A percentile compares a stretch with the other conserved stretches of the same genome.
These are phyloP conservation scores for Phortica okadai DNA, from an alignment of 2,888 invertebrate genomes.

Conservation along the genomic window DNA sequence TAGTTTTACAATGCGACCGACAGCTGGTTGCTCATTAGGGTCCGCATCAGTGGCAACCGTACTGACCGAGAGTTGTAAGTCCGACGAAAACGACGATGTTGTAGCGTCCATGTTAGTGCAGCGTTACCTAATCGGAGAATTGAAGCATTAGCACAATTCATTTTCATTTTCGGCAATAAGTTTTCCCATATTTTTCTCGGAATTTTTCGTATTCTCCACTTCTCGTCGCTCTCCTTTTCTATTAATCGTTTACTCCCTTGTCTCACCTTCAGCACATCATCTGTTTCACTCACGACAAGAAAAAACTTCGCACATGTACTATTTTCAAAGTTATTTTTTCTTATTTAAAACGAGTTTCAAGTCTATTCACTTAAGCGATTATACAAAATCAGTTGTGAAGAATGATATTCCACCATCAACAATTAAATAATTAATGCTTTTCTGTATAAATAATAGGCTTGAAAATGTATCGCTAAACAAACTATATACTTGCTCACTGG, in stretches of 20 bases:
- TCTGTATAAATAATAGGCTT: too few species aligned
- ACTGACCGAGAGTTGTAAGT: background rate
- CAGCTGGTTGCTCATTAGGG: background rate
- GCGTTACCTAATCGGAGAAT: background rate
- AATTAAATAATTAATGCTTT: too few species aligned
- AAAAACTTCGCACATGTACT: slow-evolving; percentile 14
- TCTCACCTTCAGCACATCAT: slow-evolving; percentile 24
- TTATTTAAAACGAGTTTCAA: background rate
- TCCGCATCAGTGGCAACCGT: background rate
- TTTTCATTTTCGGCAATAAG: background rate
- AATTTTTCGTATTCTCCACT: background rate
- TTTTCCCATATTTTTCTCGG: too few species aligned
- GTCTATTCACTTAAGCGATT: background rate
- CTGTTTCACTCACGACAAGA: slow-evolving; percentile 11
- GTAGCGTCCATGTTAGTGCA: background rate
- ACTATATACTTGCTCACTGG: too few species aligned
- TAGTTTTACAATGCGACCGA: slow-evolving; percentile 56
- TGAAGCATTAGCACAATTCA: background rate
- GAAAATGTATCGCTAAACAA: too few species aligned
- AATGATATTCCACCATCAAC: background rate
- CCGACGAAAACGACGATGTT: background rate
- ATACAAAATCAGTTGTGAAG: background rate
- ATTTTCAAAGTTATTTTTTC: background rate
- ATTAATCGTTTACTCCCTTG: background rate
- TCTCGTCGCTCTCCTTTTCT: background rate